Evolutionary conservation across 2,888 invertebrate genomes (phyloP), one percentile per base, ranked within the genome.

Genomic region (Tiliacea aurago): DNA sequence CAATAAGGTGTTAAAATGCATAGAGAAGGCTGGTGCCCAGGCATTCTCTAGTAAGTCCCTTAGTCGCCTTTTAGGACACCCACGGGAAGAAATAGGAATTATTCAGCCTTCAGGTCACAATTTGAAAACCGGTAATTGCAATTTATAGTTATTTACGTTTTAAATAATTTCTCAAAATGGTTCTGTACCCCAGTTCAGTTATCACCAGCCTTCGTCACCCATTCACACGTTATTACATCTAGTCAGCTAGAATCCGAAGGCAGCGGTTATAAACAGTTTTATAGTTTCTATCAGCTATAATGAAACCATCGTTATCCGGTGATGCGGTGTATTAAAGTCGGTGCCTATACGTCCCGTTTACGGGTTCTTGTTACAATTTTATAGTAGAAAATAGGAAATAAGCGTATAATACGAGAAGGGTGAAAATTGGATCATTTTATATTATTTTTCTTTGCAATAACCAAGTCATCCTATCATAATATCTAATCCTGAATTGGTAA

Each of bases 221-320:
- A 67, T 71, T 51, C 23, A 43, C 20, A 53, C 1, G 47, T 62
- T 78, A 80, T 61, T 43, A 62, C 73, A 74, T 59, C 70, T 74
- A 81, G 74, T 56, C 70, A 49, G n/a, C 66, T 75, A 62, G 72
- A 76, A 76, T 63, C 72, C 59, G 64, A 63, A 76, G 74, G 55
- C 83, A 75, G 77, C 53, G 75, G 78, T 72, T 71, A 64, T 87
- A 87, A 87, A 86, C 74, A 76, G 47, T 84, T 87, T 87, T 87
- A 87, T 78, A 75, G 84, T 81, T 81, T 70, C 79, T 80, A 82
- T 86, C 78, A 37, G 58, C 74, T 80, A 72, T 78, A 84, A 79
- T 80, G 82, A 86, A 85, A 78, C 78, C 59, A 75, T 76, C 85
- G 73, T 84, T 80, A 78, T 80, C 75, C 66, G 53, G 62, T 68